Base-by-base conservation (phyloP, 2,797 vertebrate species). In the Paedocypris micromegethes region DNA sequence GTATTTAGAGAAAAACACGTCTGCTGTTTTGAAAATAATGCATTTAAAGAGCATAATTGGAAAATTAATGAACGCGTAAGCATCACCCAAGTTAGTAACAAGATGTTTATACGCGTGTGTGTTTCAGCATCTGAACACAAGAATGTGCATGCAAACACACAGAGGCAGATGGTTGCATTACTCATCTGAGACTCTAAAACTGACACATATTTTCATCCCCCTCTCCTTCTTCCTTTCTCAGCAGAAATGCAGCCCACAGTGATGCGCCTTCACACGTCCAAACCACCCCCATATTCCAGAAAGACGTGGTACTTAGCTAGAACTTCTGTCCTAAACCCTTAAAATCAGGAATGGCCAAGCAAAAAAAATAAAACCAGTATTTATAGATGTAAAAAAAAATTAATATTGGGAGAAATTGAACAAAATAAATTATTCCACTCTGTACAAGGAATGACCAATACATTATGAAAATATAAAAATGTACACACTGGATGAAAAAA, bases 141-240 rank as follows among this genome's bases (percentile, higher is more conserved):
- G 49, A 53, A 6, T 66, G 63, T 54, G 62, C 63, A 56, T 56
- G 49, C 53, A 58, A 64, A 62, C 52, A 53, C 49, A 63, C 63
- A 66, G 62, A 65, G 70, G 64, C 64, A 66, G 70, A 72, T 72
- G 68, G 68, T 57, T 51, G 60, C 53, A 70, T 70, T 70, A 70
- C 68, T 70, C 60, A 70, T 64, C 60, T 63, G 68, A 70, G 54
- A 70, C 60, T 70, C 60, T 57, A 64, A 58, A 70, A 63, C 68
- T 70, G 68, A 70, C 68, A 70, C 60, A 57, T 66, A 66, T 70
- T 70, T 64, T 52, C 47, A 58, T 56, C 68, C 68, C 60, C 68
- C 68, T 50, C 46, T 54, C 23, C 73, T 75, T 72, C 81, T 79
- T 70, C 70, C 76, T 58, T 77, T 74, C 76, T 82, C 79, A 81